A percentile compares a stretch with the other conserved stretches of the same genome.
These are phyloP conservation scores for Apomyelois bistriatella DNA, from an alignment of 2,888 invertebrate species.

Conservation along the genomic window DNA sequence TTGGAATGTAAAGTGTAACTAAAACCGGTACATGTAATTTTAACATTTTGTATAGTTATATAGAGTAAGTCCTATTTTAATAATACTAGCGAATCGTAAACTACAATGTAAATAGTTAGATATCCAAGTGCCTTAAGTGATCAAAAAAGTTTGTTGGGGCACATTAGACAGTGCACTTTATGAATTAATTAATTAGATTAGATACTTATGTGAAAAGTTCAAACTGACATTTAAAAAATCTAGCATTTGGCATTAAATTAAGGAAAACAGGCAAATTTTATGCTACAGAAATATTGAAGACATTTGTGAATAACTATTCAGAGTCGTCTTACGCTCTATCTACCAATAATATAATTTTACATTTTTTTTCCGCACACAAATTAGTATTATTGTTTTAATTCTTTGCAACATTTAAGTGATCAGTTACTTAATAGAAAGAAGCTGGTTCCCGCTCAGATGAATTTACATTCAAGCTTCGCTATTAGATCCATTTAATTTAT, in stretches of 20 bases:
- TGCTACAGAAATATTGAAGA: conserved; percentile 26
- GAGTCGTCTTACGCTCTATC: not conserved
- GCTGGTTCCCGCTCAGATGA: too few species aligned
- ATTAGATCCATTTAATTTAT: too few species aligned
- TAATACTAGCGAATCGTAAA: conserved; percentile 27
- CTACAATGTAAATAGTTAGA: conserved; percentile 20
- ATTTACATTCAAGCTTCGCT: too few species aligned
- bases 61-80: conserved; percentile 17
- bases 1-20: conserved; percentile 11
- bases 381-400: not conserved
- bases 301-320: conserved; percentile 10
- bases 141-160: conserved; percentile 19
- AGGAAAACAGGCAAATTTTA: conserved; percentile 31
- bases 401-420: conserved; percentile 1
- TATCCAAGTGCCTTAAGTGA: conserved; percentile 12
- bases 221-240: conserved; percentile 31
- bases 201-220: not conserved
- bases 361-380: not conserved
- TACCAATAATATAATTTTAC: not conserved
- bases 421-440: not conserved
- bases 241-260: conserved; percentile 56
- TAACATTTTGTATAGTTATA: conserved; percentile 3
- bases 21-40: not conserved
- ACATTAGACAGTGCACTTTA: conserved; percentile 15
- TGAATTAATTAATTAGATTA: conserved; percentile 11